These are phyloP conservation scores for Athetis lepigone DNA, from an alignment of 2,888 invertebrate genomes.

Conservation along the genomic window DNA sequence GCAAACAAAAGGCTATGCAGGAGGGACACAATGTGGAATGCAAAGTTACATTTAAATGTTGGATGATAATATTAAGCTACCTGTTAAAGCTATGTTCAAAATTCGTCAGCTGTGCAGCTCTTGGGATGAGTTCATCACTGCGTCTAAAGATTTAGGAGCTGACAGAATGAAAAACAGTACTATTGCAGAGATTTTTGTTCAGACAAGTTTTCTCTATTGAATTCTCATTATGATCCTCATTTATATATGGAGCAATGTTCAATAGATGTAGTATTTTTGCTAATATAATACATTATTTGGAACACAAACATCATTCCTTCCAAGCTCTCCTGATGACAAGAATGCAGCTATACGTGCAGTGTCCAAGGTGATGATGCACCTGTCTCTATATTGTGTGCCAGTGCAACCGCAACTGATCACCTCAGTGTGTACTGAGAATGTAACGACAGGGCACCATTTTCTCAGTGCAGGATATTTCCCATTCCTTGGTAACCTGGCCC, in stretches of 20 bases:
- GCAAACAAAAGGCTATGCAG: constrained; percentile 28
- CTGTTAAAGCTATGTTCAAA: constrained; percentile 30
- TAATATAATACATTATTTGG: constrained; percentile 37
- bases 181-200: constrained; percentile 30
- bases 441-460: accelerated
- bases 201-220: constrained; percentile 42
- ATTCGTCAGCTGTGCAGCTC: constrained; percentile 43
- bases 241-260: constrained; percentile 31
- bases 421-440: not conserved
- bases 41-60: constrained; percentile 22
- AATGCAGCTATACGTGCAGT: constrained; percentile 33
- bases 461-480: constrained; percentile 36
- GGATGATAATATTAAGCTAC: not conserved
- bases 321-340: constrained; percentile 25
- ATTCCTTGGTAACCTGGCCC: constrained; percentile 26
- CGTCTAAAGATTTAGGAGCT: constrained; percentile 32
- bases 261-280: constrained; percentile 27
- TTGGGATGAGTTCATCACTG: constrained; percentile 51
- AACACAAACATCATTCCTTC: constrained; percentile 34
- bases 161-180: constrained; percentile 22
- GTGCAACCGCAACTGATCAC: constrained; percentile 18
- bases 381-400: constrained; percentile 28
- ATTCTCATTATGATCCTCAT: constrained; percentile 29
- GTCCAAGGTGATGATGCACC: constrained; percentile 43
- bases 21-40: constrained; percentile 44